Conservation (phyloP, 1,140 invertebrate species). For the Paralvinella palmiformis region DNA sequence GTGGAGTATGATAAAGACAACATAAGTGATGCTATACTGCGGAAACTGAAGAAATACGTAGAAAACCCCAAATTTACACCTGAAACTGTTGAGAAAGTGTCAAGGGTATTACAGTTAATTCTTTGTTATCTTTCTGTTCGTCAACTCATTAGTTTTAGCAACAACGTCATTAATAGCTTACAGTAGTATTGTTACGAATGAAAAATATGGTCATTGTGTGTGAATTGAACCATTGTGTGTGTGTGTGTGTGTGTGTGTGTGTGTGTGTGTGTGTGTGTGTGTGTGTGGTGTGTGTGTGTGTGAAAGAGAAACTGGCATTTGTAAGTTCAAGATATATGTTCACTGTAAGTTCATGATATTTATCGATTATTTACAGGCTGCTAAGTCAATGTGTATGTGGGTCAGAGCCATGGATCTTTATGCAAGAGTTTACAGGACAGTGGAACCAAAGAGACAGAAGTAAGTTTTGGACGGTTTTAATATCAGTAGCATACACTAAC, state of each 20-base stretch:
- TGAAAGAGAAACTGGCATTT: too few species aligned
- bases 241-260: too few species aligned
- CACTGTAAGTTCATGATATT: too few species aligned
- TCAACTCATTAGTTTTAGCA: too few species aligned
- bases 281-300: too few species aligned
- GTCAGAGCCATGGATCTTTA: conserved; percentile 50
- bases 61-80: conserved; percentile 54
- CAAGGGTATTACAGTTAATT: conserved; percentile 14
- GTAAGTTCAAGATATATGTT: too few species aligned
- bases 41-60: conserved; percentile 63
- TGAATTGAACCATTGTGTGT: too few species aligned
- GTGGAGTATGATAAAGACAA: conserved; percentile 65
- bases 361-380: conserved; percentile 46
- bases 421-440: conserved; percentile 41
- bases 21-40: conserved; percentile 68
- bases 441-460: conserved; percentile 68
- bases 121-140: too few species aligned
- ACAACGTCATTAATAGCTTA: too few species aligned
- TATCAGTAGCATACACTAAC: not conserved
- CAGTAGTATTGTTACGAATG: too few species aligned
- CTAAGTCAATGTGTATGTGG: conserved; percentile 51
- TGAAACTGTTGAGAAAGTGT: conserved; percentile 52
- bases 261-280: too few species aligned
- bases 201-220: too few species aligned
- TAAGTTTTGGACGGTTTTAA: conserved; percentile 39